A percentile compares a stretch with the other conserved stretches of the same genome.
These are phyloP conservation scores for Priocnemis perturbator DNA, from an alignment of 2,888 invertebrate genomes.

Conservation along the genomic window DNA sequence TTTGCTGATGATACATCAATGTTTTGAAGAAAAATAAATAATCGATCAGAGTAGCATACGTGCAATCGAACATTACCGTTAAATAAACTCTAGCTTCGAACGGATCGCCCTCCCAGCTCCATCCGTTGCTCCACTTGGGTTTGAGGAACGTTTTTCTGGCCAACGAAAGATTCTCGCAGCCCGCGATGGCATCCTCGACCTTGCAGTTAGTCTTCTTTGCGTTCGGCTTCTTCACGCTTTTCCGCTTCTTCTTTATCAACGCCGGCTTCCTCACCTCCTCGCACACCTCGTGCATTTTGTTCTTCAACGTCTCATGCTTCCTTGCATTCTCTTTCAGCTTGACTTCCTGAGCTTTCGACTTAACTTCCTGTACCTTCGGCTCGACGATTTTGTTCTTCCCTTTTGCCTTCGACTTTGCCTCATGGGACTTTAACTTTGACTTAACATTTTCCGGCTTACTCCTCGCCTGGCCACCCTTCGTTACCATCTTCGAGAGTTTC, in stretches of 20 bases:
- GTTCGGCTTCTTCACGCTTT: conserved; percentile 72
- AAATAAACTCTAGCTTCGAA: conserved; percentile 90
- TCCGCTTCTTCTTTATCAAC: conserved; percentile 72
- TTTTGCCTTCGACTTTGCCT: conserved; percentile 33
- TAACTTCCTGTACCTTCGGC: conserved; percentile 13
- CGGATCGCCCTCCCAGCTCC: conserved; percentile 92
- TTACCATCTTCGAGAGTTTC: conserved; percentile 53
- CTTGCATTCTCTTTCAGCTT: conserved; percentile 35
- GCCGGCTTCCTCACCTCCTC: conserved; percentile 47
- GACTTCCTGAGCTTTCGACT: conserved; percentile 30
- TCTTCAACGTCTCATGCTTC: conserved; percentile 38
- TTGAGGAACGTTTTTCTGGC: conserved; percentile 76
- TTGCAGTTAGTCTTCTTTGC: conserved; percentile 73
- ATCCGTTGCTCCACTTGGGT: conserved; percentile 92
- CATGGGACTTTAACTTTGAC: conserved; percentile 39
- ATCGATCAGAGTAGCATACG: neutral
- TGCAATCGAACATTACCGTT: conserved; percentile 79
- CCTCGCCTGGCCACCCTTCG: conserved; percentile 46
- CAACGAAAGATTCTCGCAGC: conserved; percentile 70
- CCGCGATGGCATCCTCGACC: conserved; percentile 62
- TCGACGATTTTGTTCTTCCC: conserved; percentile 29
- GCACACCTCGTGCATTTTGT: conserved; percentile 32
- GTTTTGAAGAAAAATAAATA: no score
- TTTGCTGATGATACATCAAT: no score
- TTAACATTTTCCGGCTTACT: conserved; percentile 44